Evolutionary conservation across 2,888 invertebrate species (phyloP), one percentile per base, ranked within the genome.

Genomic region (Callimorpha dominula): DNA sequence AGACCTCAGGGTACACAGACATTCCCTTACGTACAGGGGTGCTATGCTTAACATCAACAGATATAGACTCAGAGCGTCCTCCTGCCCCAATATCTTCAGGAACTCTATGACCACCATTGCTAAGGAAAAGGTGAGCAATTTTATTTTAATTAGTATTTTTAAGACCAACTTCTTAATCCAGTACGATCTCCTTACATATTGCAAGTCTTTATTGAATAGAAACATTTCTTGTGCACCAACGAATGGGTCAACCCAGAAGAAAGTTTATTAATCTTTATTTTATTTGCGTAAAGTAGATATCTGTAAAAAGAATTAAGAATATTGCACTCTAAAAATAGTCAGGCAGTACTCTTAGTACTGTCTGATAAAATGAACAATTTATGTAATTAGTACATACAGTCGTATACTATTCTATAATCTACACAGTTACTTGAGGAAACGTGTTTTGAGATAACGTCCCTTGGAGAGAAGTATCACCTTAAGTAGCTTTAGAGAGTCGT

Each of bases 71-170:
- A 95, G 98, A 78, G 98, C 98, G 0, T 98, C 98, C 15, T 98
- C 98, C 73, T 99, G 99, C 88, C 99, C 99, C 0, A 98, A 99
- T 91, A 98, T 99, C 88, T 98, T 98, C 90, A 96, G 98, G 80
- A 98, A 98, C 90, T 98, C 98, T 0, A 98, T 98, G 97, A 97
- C 97, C 1, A 98, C 98, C 77, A 98, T 98, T 82, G 97, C 97
- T n/a, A 97, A 97, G 88, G 97, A 97, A 87, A 97, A 97, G 92
- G 97, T 95, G 68, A 89, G 90, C 20, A 67, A 50, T 46, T 17
- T 15, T 60, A 5, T 46, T 52, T 20, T 20, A 52, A 40, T 40
- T 15, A 17, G 31, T 54, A 7, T 50, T 5, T 9, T 52, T 40
- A 31, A 3, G 0, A 50, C 8, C 3, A 17, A 4, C 1, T 7